Evolutionary conservation across 1,140 invertebrate species (phyloP).

Genomic region (Vanessa atalanta): DNA sequence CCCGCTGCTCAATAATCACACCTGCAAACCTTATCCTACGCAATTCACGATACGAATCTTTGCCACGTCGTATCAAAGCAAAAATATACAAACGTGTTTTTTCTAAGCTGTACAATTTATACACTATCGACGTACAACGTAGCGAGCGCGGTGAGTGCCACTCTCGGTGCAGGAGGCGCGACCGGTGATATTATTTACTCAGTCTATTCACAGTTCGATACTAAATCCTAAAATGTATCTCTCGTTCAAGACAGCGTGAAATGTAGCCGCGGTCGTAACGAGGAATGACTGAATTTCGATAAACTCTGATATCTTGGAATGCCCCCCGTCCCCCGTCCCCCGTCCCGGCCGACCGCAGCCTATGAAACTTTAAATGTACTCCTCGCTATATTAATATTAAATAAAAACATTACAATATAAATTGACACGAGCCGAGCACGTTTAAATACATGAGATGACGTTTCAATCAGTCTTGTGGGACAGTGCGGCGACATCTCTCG

Average conservation of each 20-base stretch:
- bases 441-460: constrained; percentile 42
- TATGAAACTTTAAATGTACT: neutral
- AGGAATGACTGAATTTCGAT: constrained; percentile 11
- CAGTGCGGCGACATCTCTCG: constrained; percentile 3
- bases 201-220: constrained; percentile 22
- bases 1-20: constrained; percentile 44
- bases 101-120: constrained; percentile 22
- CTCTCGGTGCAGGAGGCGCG: constrained; percentile 17
- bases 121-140: constrained; percentile 20
- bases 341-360: neutral
- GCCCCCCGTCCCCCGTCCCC: neutral
- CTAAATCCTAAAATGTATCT: constrained; percentile 10
- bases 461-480: constrained; percentile 19
- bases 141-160: neutral
- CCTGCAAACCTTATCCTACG: constrained; percentile 47
- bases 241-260: neutral
- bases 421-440: constrained; percentile 20
- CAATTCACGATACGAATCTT: constrained; percentile 56
- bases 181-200: constrained; percentile 34
- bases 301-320: constrained; percentile 7
- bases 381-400: constrained; percentile 9
- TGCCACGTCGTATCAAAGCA: constrained; percentile 40
- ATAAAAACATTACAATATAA: constrained; percentile 27
- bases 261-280: neutral
- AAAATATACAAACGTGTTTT: constrained; percentile 41